phyloP scores from a whole-genome alignment of 2,888 invertebrate species.

The Crocallis elinguaria region DNA sequence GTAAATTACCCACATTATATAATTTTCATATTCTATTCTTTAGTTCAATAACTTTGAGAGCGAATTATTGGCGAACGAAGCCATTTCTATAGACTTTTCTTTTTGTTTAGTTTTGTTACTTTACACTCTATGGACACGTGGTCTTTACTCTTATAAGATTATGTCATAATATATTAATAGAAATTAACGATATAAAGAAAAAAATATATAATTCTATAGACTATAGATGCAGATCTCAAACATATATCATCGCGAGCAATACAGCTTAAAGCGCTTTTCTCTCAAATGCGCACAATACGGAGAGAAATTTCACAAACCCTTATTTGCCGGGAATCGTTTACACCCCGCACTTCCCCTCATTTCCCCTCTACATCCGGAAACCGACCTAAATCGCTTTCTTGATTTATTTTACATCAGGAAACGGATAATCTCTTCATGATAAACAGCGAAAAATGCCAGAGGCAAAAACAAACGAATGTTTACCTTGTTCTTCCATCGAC shows the following conservation, averaged over 20 bases:
- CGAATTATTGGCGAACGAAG: too few relatives aligned
- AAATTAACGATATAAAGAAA: background rate
- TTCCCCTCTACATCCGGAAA: constrained; percentile 21
- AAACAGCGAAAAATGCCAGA: constrained; percentile 28
- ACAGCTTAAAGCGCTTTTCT: constrained; percentile 11
- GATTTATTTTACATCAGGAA: constrained; percentile 39
- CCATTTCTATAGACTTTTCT: too few relatives aligned
- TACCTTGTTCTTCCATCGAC: background rate
- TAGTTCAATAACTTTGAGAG: too few relatives aligned
- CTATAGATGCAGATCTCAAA: background rate
- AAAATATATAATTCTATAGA: background rate
- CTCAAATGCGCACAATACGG: constrained; percentile 14
- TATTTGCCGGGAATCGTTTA: constrained; percentile 27
- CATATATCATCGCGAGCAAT: background rate
- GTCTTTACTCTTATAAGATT: too few relatives aligned
- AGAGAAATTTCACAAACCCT: constrained; percentile 19
- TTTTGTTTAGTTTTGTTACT: too few relatives aligned
- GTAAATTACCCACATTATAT: too few relatives aligned
- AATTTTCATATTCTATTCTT: too few relatives aligned
- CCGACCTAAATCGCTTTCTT: constrained; percentile 37
- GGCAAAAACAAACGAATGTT: constrained; percentile 12
- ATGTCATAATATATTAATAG: too few relatives aligned
- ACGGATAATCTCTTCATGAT: constrained; percentile 39
- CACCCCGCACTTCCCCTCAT: constrained; percentile 2
- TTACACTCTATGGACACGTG: too few relatives aligned